A percentile compares a stretch with the other conserved stretches of the same genome.
These are phyloP conservation scores for Hybos culiciformis DNA, from an alignment of 2,888 invertebrate genomes.

Conservation along the genomic window DNA sequence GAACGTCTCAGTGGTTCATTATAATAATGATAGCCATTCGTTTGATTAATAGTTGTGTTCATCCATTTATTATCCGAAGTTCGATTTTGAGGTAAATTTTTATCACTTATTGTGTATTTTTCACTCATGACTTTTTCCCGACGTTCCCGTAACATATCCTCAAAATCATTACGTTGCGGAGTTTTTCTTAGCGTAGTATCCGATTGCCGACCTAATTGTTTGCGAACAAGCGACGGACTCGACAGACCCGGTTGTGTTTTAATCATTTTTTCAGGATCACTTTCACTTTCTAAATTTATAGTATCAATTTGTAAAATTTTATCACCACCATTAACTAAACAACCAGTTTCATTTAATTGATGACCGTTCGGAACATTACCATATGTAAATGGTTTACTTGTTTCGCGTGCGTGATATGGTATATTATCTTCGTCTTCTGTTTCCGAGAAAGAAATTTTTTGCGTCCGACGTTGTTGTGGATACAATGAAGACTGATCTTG, in stretches of 20 bases:
- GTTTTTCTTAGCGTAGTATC: constrained; percentile 23
- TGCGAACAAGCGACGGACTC: constrained; percentile 72
- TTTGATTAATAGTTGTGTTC: background rate
- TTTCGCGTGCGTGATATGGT: constrained; percentile 83
- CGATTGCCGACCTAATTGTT: constrained; percentile 44
- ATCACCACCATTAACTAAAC: constrained; percentile 5
- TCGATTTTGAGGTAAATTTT: constrained; percentile 7
- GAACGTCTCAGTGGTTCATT: constrained; percentile 21
- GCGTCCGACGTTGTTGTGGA: constrained; percentile 29
- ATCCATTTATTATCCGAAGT: constrained; percentile 10
- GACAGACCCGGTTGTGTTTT: constrained; percentile 60
- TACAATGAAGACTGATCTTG: constrained; percentile 32
- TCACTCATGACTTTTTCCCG: constrained; percentile 33
- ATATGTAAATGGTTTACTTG: constrained; percentile 82
- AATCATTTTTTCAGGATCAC: constrained; percentile 42
- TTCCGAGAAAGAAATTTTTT: constrained; percentile 1
- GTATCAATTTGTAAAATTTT: background rate
- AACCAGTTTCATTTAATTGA: constrained; percentile 13
- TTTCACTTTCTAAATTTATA: constrained; percentile 20
- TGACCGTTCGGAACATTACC: constrained; percentile 44
- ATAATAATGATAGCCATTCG: constrained; percentile 18
- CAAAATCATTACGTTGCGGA: constrained; percentile 33
- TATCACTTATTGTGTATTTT: constrained; percentile 18
- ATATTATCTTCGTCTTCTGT: constrained; percentile 42
- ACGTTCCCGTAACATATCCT: constrained; percentile 33